Evolutionary conservation across 1,140 invertebrate genomes (phyloP), one percentile per base, ranked within the genome.

Genomic region (Triops longicaudatus): DNA sequence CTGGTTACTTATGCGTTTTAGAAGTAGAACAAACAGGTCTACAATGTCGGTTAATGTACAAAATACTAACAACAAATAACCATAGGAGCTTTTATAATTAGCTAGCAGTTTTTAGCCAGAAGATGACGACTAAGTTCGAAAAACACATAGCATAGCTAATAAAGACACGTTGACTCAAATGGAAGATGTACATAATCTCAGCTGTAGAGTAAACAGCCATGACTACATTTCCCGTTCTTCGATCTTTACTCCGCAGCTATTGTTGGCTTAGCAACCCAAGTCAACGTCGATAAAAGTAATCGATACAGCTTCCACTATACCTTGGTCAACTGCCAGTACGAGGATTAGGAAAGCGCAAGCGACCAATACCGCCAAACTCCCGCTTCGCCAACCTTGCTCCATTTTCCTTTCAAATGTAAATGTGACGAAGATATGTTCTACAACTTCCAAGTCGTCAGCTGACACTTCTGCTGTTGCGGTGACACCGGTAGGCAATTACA

Each of bases 211-310:
- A 37, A 37, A 37, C 31, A 37, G 2, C 7, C 31, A 37, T 4
- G 31, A 22, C 22, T 17, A 22, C 1, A 63, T 3, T n/a, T 22
- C 14, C 22, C 50, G 22, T 22, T 63, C 17, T 22, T 63, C 17
- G 50, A 63, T 63, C 50, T 63, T 37, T 63, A 63, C 50, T 63
- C 17, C 0, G 50, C 10, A 14, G 50, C 50, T 22, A 63, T n/a
- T 63, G 14, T 63, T 63, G 50, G 50, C n/a, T 63, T 63, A 6
- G 22, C 50, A 22, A 63, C 50, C 14, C 50, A 63, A 63, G 50
- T 63, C 50, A 63, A 63, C 50, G 50, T 63, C 50, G 50, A 63
- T 63, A 63, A 63, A 63, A 9, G 50, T 17, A 63, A 63, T 63
- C 50, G 50, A 63, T 63, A 22, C 7, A 63, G 17, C 22, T n/a